These are phyloP conservation scores for Syncerus caffer DNA, from an alignment of 2,797 vertebrate species.

Conservation along the genomic window DNA sequence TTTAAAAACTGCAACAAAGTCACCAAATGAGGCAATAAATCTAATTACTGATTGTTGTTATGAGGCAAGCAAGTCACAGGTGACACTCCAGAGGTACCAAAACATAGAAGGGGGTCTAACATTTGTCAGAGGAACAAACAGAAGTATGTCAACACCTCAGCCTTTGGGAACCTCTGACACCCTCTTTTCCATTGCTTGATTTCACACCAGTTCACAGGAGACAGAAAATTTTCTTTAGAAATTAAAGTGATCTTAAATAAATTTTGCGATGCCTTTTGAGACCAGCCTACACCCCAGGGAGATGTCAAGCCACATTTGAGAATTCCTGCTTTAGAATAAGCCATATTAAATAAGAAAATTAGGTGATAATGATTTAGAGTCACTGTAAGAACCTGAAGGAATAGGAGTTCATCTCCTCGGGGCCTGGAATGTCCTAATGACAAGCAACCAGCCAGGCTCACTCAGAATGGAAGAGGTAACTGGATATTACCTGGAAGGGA, in stretches of 20 bases:
- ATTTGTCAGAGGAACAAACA: not conserved
- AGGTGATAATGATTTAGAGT: not conserved
- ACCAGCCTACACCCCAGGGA: not conserved
- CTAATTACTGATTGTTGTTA: not conserved
- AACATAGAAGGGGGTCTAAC: not conserved
- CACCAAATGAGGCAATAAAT: not conserved
- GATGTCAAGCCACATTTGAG: not conserved
- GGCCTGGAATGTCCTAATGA: not conserved
- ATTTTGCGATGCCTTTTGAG: not conserved
- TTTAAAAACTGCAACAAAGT: not conserved
- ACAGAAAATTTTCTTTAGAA: slow-evolving; percentile 9
- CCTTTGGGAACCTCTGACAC: not conserved
- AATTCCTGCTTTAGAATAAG: not conserved
- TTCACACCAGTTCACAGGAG: not conserved
- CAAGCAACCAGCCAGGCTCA: slow-evolving; percentile 11
- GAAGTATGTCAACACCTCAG: not conserved
- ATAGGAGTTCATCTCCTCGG: not conserved
- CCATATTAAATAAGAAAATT: not conserved
- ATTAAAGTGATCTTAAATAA: not conserved
- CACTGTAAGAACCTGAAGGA: slow-evolving; percentile 17
- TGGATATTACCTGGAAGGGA: not conserved
- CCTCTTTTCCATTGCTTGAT: not conserved
- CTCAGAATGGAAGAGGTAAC: slow-evolving; percentile 55
- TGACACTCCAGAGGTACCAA: not conserved
- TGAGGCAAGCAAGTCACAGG: not conserved